Conservation (phyloP, 2,797 vertebrate genomes). For the Poeciliopsis presidionis region DNA sequence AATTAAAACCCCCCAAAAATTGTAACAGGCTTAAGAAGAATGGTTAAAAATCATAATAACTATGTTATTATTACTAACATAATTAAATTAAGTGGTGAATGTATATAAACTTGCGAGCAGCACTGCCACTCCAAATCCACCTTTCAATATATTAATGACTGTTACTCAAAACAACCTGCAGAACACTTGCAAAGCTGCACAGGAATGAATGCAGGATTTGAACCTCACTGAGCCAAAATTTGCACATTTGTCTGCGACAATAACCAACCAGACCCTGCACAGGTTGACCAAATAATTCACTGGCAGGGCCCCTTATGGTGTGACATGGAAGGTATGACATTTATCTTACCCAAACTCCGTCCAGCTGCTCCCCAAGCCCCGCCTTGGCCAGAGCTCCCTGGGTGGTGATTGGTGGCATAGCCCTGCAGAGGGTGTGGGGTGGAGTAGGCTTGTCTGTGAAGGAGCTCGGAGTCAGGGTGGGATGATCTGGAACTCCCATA, state of each 20-base stretch:
- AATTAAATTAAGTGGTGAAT: no score
- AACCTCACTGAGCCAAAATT: slow-evolving; percentile 37
- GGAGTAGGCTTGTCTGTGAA: slow-evolving; percentile 93
- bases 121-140: background rate
- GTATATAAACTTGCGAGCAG: background rate
- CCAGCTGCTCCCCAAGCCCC: slow-evolving; percentile 86
- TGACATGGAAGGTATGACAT: slow-evolving; percentile 78
- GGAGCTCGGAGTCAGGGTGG: slow-evolving; percentile 94
- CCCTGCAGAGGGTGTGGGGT: slow-evolving; percentile 95
- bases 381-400: slow-evolving; percentile 88
- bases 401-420: slow-evolving; percentile 97
- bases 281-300: slow-evolving; percentile 62
- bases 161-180: slow-evolving; percentile 10
- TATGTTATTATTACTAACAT: background rate
- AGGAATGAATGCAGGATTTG: slow-evolving; percentile 15
- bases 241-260: slow-evolving; percentile 60
- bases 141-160: background rate
- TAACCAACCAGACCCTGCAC: slow-evolving; percentile 34
- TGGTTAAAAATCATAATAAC: no score
- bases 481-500: slow-evolving; percentile 94
- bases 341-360: slow-evolving; percentile 86
- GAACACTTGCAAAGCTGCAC: background rate
- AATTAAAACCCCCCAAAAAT: no score
- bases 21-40: no score
- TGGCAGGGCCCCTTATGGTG: slow-evolving; percentile 58